phyloP scores from a whole-genome alignment of 1,140 invertebrate species.

The Caenorhabditis tropicalis region DNA sequence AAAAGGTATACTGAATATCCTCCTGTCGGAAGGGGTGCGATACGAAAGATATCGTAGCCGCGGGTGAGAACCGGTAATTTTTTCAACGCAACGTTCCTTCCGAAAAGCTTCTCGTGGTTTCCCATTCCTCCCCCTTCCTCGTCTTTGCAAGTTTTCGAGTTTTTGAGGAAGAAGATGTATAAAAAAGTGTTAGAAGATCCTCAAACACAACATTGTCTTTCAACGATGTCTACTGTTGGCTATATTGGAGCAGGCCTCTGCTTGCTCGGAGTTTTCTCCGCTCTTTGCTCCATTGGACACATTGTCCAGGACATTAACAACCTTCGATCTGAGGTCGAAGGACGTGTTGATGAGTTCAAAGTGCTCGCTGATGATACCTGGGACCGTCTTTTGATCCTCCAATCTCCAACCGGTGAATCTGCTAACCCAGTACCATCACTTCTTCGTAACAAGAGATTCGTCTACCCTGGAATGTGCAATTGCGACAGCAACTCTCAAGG shows the following conservation, averaged over 20 bases:
- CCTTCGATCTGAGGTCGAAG: conserved; percentile 44
- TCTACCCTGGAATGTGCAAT: conserved; percentile 56
- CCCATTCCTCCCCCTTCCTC: background rate
- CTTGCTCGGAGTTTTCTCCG: conserved; percentile 36
- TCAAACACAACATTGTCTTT: background rate
- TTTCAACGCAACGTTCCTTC: background rate
- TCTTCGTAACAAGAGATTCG: conserved; percentile 48
- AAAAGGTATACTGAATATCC: conserved; percentile 11
- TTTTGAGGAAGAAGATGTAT: conserved; percentile 6
- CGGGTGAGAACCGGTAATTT: conserved; percentile 5
- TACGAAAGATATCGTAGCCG: background rate
- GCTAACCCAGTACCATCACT: conserved; percentile 33
- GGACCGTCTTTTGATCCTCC: conserved; percentile 48
- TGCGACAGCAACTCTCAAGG: conserved; percentile 44
- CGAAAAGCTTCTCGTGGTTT: background rate
- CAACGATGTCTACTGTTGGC: conserved; percentile 46
- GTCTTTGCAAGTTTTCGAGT: background rate
- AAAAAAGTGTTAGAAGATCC: conserved; percentile 23
- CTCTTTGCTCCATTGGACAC: conserved; percentile 41
- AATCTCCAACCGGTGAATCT: conserved; percentile 44
- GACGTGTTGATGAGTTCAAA: conserved; percentile 51
- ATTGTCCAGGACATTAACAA: conserved; percentile 50
- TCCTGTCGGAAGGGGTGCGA: background rate
- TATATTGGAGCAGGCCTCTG: conserved; percentile 43
- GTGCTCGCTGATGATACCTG: conserved; percentile 51